These are phyloP conservation scores for Coelinius sp. DNA, from an alignment of 2,888 invertebrate genomes.

Conservation along the genomic window DNA sequence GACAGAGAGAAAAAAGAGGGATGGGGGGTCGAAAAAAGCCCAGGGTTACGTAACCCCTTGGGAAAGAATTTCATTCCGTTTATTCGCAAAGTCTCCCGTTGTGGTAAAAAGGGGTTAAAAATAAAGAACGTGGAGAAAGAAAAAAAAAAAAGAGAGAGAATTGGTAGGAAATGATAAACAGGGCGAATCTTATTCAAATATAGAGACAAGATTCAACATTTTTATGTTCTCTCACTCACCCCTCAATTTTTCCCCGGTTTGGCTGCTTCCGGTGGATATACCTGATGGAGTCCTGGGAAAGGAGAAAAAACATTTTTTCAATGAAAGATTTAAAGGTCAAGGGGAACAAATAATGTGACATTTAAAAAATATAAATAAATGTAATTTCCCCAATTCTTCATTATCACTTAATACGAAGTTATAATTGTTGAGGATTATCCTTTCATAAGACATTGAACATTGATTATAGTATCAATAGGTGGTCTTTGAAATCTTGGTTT, in stretches of 20 bases:
- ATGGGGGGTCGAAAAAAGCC: slow-evolving; percentile 17
- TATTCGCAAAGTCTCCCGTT: slow-evolving; percentile 33
- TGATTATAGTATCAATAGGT: background rate
- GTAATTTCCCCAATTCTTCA: background rate
- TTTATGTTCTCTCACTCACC: slow-evolving; percentile 46
- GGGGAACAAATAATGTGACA: slow-evolving; percentile 27
- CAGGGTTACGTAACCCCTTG: slow-evolving; percentile 56
- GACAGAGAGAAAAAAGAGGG: slow-evolving; percentile 31
- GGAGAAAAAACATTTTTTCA: slow-evolving; percentile 36
- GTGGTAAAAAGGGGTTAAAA: slow-evolving; percentile 39
- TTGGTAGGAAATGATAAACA: slow-evolving; percentile 68
- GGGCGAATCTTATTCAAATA: slow-evolving; percentile 70
- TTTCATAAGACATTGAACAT: background rate
- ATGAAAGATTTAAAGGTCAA: background rate
- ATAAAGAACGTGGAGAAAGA: slow-evolving; percentile 33
- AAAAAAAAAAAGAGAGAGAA: slow-evolving; percentile 48
- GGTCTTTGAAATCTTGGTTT: background rate
- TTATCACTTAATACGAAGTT: background rate
- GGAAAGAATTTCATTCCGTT: slow-evolving; percentile 62
- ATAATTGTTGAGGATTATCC: too few relatives aligned
- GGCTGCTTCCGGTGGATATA: slow-evolving; percentile 36
- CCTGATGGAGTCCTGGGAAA: slow-evolving; percentile 55
- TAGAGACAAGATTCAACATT: slow-evolving; percentile 67
- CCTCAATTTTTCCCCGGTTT: slow-evolving; percentile 9
- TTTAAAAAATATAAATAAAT: slow-evolving; percentile 21